These are phyloP conservation scores for Gobiocypris rarus DNA, from an alignment of 2,113 vertebrate species.

Conservation along the genomic window DNA sequence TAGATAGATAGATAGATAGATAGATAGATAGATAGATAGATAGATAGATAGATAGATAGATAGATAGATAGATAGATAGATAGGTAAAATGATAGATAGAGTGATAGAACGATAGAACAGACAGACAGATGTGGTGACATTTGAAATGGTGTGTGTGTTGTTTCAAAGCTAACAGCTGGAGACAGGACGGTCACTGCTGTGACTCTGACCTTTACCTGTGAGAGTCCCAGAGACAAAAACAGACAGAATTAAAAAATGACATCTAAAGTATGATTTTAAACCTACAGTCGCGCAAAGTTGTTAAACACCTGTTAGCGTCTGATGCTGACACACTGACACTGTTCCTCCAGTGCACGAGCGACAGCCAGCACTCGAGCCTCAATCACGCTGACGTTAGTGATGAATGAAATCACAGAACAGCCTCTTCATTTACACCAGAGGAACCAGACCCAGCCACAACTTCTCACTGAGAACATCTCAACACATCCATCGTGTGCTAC, in stretches of 20 bases:
- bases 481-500: not conserved
- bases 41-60: too few relatives aligned
- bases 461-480: conserved; percentile 16
- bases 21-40: too few relatives aligned
- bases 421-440: not conserved
- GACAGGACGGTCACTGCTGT: conserved; percentile 18
- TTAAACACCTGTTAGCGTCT: not conserved
- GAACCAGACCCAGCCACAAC: not conserved
- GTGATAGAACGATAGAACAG: not conserved
- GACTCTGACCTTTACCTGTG: conserved; percentile 40
- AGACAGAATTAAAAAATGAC: not conserved
- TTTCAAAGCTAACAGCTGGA: conserved; percentile 46
- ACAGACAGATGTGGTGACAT: conserved; percentile 38
- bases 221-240: not conserved
- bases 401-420: not conserved
- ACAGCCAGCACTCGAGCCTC: too few relatives aligned
- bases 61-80: not conserved
- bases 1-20: too few relatives aligned
- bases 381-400: too few relatives aligned
- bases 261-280: not conserved
- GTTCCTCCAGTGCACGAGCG: not conserved
- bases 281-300: not conserved
- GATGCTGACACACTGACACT: not conserved
- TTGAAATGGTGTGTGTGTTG: conserved; percentile 15
- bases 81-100: not conserved